These are phyloP conservation scores for Anguilla anguilla DNA, from an alignment of 2,797 vertebrate species.

Conservation along the genomic window DNA sequence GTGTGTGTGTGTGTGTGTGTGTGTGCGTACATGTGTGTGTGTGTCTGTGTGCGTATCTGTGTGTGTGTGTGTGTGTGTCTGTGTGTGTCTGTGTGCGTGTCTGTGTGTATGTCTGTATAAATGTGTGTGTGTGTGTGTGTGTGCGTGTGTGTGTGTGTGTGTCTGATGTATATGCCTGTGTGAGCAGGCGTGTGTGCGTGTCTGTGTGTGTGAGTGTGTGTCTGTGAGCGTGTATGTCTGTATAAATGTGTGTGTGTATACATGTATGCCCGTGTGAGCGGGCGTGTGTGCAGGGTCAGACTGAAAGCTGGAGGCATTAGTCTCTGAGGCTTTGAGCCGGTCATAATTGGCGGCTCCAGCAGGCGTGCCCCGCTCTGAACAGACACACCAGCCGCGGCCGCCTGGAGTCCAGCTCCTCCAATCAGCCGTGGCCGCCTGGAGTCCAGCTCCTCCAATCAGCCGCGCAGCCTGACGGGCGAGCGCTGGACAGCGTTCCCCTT, in stretches of 20 bases:
- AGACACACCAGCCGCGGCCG: constrained; percentile 34
- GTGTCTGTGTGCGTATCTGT: neutral
- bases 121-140: constrained; percentile 12
- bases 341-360: constrained; percentile 48
- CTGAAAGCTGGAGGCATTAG: constrained; percentile 31
- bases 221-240: constrained; percentile 6
- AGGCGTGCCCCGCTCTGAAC: constrained; percentile 45
- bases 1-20: constrained; percentile 21
- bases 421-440: constrained; percentile 40
- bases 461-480: constrained; percentile 55
- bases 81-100: neutral
- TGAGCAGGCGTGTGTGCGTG: too few relatives aligned
- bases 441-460: constrained; percentile 34
- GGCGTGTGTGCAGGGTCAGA: neutral
- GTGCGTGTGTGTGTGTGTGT: neutral
- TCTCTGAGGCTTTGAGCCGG: constrained; percentile 39
- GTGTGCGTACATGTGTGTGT: constrained; percentile 12
- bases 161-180: too few relatives aligned
- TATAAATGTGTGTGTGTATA: too few relatives aligned
- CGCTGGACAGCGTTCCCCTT: constrained; percentile 39
- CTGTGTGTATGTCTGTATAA: constrained; percentile 6
- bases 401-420: constrained; percentile 40
- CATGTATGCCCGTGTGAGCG: constrained; percentile 27
- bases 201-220: neutral
- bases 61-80: neutral